Base-by-base conservation (phyloP, 2,888 invertebrate species). In the Drosophila melanosoma region DNA sequence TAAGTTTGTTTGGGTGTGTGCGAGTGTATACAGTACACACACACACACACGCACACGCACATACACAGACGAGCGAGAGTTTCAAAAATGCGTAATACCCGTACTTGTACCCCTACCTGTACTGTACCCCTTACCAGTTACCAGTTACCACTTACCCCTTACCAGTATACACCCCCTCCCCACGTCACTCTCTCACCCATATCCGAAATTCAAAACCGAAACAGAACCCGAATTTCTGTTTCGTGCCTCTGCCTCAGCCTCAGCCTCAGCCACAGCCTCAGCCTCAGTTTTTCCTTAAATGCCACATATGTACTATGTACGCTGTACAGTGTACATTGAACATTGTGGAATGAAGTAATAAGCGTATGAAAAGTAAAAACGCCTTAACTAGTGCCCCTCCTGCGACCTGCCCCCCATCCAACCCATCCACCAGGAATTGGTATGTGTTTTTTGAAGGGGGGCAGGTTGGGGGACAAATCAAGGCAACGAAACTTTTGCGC, bases 301-400 rank as follows among this genome's bases (percentile, higher is more conserved):
- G 85, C 86, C 59, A 32, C 49, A 71, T 42, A 42, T 20, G 40
- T 40, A 29, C 29, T 29, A 40, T 45, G 20, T 45, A 15, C 15
- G 15, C 1, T 15, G 59, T 56, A 38, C 52, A 73, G 38, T 20
- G 59, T 60, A 38, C 64, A 73, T 49, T 49, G 54, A n/a, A 36
- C 38, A 57, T 89, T 87, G 45, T 45, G 80, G 83, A 90, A 91
- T 91, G 89, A 91, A 91, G 92, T 91, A 91, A 91, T 92, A 91
- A 91, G 90, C 90, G 91, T 89, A 92, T 91, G 89, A 91, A 91
- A 89, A 83, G 90, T 87, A 87, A 90, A 89, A 92, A 89, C 78
- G 79, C 70, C 51, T 52, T 75, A 76, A 89, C 83, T 84, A 82
- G 86, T 85, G 79, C 60, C 58, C 57, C 45, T 3, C 4, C 56